These are phyloP conservation scores for Ceratina calcarata DNA, from an alignment of 1,140 invertebrate species.

Conservation along the genomic window DNA sequence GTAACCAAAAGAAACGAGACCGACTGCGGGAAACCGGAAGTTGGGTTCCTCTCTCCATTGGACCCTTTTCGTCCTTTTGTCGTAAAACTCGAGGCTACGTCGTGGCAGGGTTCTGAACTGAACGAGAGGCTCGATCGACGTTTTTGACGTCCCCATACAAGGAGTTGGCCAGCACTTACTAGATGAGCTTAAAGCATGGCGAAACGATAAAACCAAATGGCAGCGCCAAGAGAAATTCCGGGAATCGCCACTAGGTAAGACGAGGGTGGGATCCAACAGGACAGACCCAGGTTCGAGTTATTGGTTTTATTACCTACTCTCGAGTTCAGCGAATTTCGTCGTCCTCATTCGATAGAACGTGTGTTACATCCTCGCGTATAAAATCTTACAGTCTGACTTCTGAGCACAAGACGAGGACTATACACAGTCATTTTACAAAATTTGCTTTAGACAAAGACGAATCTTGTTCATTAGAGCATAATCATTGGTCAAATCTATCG, in stretches of 20 bases:
- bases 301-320: slow-evolving; percentile 35
- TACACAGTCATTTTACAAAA: background rate
- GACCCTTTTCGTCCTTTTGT: slow-evolving; percentile 47
- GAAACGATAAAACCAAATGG: slow-evolving; percentile 59
- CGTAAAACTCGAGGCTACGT: slow-evolving; percentile 44
- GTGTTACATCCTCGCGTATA: background rate
- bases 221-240: slow-evolving; percentile 47
- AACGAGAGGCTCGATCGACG: slow-evolving; percentile 50
- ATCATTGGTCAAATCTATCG: no score
- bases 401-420: no score
- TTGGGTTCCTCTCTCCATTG: background rate
- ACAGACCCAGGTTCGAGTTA: slow-evolving; percentile 2
- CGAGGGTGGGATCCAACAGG: slow-evolving; percentile 21
- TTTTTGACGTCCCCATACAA: slow-evolving; percentile 51
- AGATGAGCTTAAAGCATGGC: slow-evolving; percentile 57
- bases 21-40: slow-evolving; percentile 42
- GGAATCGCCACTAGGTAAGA: slow-evolving; percentile 26
- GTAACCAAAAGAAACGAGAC: background rate
- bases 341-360: background rate
- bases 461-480: no score
- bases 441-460: no score
- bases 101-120: slow-evolving; percentile 29
- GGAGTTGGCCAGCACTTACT: slow-evolving; percentile 45
- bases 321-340: slow-evolving; percentile 14
- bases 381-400: background rate